Evolutionary conservation across 2,113 vertebrate genomes (phyloP).

Genomic region (Nesoenas mayeri): DNA sequence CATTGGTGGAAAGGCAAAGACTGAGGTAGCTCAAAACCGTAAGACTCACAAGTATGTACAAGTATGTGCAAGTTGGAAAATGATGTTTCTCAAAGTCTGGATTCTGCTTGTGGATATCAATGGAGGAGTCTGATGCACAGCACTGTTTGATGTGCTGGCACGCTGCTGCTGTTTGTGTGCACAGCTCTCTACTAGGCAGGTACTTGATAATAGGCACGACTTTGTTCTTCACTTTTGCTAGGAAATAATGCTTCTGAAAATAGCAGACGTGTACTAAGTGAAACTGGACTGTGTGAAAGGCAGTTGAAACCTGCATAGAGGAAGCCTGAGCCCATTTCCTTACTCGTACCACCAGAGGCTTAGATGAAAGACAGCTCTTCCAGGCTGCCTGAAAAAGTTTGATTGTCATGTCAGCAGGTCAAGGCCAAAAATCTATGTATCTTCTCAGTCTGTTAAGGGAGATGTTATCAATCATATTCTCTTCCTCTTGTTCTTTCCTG

Average conservation of each 20-base stretch:
- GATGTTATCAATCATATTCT: background rate
- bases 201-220: background rate
- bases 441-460: background rate
- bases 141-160: background rate
- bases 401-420: background rate
- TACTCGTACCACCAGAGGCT: background rate
- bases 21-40: background rate
- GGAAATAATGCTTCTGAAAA: background rate
- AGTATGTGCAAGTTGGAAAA: background rate
- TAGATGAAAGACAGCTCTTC: background rate
- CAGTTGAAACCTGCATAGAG: background rate
- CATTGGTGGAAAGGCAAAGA: background rate
- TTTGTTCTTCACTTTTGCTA: background rate
- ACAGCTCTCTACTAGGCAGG: background rate
- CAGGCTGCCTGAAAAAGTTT: background rate
- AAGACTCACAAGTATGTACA: background rate
- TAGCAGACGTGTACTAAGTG: background rate
- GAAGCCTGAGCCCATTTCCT: accelerated
- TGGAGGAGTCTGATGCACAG: background rate
- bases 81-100: background rate
- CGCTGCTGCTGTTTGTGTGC: background rate
- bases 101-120: background rate
- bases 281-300: background rate
- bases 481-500: background rate
- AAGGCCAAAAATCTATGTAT: background rate